Conservation (phyloP, 2,797 vertebrate species). For the Onychomys leucogaster region DNA sequence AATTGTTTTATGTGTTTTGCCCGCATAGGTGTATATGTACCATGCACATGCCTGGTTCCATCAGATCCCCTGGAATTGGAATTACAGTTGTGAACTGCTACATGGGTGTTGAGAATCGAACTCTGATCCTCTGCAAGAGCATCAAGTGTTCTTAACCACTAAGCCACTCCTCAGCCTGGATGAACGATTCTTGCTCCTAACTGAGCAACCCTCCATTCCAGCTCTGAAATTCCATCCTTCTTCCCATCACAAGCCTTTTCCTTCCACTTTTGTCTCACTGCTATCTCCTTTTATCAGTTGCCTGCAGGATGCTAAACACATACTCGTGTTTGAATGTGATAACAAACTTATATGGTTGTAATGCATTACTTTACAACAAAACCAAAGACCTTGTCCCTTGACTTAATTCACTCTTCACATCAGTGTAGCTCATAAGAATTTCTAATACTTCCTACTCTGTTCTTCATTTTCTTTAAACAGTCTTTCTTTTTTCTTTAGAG, state of each 20-base stretch:
- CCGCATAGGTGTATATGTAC: background rate
- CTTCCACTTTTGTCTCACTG: background rate
- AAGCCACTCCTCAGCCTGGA: background rate
- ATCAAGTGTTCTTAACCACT: background rate
- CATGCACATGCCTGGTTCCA: background rate
- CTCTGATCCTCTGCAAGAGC: background rate
- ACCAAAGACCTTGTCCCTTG: background rate
- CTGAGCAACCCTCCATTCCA: background rate
- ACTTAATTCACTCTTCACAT: background rate
- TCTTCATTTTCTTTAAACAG: background rate
- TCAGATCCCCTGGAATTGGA: background rate
- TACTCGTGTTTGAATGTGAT: background rate
- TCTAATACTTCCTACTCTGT: background rate
- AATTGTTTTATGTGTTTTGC: background rate
- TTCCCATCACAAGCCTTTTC: background rate
- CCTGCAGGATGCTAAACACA: background rate
- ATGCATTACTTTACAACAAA: background rate
- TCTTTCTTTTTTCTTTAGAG: background rate
- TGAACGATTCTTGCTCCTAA: background rate
- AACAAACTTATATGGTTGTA: background rate
- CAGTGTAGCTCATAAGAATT: background rate
- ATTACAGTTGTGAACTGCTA: background rate
- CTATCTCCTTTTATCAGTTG: background rate
- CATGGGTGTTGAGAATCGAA: background rate
- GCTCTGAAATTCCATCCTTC: background rate